Evolutionary conservation across 1,140 invertebrate genomes (phyloP).

Genomic region (Apis dorsata): DNA sequence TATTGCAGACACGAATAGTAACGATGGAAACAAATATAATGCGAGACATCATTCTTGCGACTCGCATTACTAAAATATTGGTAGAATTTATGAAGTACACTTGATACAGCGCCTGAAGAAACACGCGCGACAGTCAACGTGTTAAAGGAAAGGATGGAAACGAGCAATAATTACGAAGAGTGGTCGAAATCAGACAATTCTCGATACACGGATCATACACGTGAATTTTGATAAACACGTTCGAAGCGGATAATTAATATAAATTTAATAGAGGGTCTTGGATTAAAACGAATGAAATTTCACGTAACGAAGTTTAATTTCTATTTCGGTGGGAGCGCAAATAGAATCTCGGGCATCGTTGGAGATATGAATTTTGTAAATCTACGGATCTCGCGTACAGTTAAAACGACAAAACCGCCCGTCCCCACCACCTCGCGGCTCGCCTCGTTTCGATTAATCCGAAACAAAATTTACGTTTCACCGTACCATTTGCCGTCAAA

Average conservation of each 20-base stretch:
- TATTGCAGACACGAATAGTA: no score
- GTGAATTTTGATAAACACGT: background rate
- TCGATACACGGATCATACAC: background rate
- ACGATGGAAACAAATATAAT: no score
- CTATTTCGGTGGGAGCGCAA: background rate
- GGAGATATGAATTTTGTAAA: conserved; percentile 36
- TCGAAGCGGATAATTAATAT: background rate
- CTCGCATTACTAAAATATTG: no score
- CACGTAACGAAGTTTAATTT: conserved; percentile 28
- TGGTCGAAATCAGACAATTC: no score
- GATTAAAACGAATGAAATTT: conserved; percentile 14
- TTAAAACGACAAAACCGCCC: conserved; percentile 8
- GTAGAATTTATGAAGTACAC: no score
- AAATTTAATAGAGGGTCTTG: background rate
- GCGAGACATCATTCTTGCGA: no score
- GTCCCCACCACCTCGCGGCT: background rate
- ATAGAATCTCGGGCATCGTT: conserved; percentile 9
- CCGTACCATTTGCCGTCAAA: no score
- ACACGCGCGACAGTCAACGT: no score
- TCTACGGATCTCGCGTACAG: background rate
- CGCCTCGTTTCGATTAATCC: conserved; percentile 28
- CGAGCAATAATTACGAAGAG: no score
- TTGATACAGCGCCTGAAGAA: no score
- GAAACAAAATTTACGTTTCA: conserved; percentile 8
- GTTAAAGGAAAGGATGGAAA: no score